These are phyloP conservation scores for Macrobrachium nipponense DNA, from an alignment of 1,140 invertebrate species.

Conservation along the genomic window DNA sequence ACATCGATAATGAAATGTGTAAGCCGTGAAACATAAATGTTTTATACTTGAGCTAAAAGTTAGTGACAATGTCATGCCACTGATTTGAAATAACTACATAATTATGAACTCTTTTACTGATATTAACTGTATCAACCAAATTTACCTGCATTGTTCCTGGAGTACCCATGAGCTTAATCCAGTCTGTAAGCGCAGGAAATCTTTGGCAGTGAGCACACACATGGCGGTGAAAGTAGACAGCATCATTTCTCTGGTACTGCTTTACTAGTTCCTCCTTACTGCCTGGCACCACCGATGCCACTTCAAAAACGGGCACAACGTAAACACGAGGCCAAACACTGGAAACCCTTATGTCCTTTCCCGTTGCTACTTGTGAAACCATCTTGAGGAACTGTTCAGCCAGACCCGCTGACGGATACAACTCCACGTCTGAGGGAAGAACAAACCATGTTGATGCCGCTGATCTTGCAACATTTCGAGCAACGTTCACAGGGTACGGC, in stretches of 20 bases:
- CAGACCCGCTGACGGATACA: slow-evolving; percentile 75
- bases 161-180: slow-evolving; percentile 70
- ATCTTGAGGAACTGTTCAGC: slow-evolving; percentile 63
- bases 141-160: slow-evolving; percentile 57
- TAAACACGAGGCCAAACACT: slow-evolving; percentile 64
- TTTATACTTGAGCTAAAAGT: no score
- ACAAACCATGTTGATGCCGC: slow-evolving; percentile 85
- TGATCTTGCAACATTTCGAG: slow-evolving; percentile 85
- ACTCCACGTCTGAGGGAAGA: slow-evolving; percentile 87
- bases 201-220: slow-evolving; percentile 82
- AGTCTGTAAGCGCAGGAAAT: slow-evolving; percentile 80
- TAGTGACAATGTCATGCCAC: no score
- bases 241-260: slow-evolving; percentile 68
- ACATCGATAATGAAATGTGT: no score
- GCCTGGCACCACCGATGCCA: slow-evolving; percentile 73
- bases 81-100: no score
- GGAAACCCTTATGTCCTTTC: slow-evolving; percentile 26
- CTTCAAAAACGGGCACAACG: slow-evolving; percentile 76
- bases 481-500: slow-evolving; percentile 89
- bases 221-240: slow-evolving; percentile 72
- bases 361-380: slow-evolving; percentile 31
- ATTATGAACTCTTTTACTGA: neutral
- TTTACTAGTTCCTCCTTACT: slow-evolving; percentile 69
- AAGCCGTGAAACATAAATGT: no score
- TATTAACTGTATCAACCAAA: neutral